phyloP scores from a whole-genome alignment of 1,140 invertebrate species.

The Atopsyche davidsoni region DNA sequence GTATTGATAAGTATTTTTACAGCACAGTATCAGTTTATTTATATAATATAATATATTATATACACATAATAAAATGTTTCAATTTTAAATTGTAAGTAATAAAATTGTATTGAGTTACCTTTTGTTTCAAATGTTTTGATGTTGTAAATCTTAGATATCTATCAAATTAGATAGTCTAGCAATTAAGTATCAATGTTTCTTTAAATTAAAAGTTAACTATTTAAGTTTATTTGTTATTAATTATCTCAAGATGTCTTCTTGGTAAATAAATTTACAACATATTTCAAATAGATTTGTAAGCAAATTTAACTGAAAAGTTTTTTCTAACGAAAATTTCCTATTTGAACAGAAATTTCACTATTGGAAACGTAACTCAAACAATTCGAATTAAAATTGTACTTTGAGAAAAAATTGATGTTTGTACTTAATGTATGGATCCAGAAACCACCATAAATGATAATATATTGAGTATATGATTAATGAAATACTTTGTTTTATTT shows the following conservation, averaged over 20 bases:
- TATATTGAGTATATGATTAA: constrained; percentile 19
- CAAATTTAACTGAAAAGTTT: not conserved
- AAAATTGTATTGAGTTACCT: constrained; percentile 30
- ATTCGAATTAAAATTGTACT: not conserved
- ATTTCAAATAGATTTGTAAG: too few relatives aligned
- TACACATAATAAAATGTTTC: constrained; percentile 20
- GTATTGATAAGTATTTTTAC: constrained; percentile 26
- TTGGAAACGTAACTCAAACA: not conserved
- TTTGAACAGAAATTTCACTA: not conserved
- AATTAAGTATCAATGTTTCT: constrained; percentile 6
- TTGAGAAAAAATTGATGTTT: constrained; percentile 6
- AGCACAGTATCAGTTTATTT: constrained; percentile 28
- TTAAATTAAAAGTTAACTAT: constrained; percentile 16
- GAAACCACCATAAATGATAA: constrained; percentile 22
- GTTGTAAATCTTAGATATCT: constrained; percentile 29
- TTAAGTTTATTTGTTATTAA: constrained; percentile 20
- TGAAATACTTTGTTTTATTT: too few relatives aligned
- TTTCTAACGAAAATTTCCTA: not conserved
- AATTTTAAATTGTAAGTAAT: constrained; percentile 20
- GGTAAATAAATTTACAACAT: too few relatives aligned
- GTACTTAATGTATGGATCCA: constrained; percentile 20
- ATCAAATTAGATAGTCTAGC: constrained; percentile 15
- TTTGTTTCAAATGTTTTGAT: constrained; percentile 30
- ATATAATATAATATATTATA: constrained; percentile 19
- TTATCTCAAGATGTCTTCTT: constrained; percentile 7